These are phyloP conservation scores for Bibio marci DNA, from an alignment of 2,888 invertebrate genomes.

Conservation along the genomic window DNA sequence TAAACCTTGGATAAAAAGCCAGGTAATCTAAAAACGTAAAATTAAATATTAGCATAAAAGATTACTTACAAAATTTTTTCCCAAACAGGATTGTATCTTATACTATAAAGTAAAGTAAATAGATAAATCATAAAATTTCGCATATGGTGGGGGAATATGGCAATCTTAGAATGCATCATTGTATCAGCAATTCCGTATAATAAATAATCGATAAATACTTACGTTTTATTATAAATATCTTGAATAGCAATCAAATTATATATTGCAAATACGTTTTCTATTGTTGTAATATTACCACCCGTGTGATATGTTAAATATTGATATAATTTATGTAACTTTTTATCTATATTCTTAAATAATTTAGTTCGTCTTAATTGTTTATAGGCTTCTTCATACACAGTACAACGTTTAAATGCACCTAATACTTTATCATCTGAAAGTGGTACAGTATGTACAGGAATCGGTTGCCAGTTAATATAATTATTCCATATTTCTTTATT, in stretches of 20 bases:
- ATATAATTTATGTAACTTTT: conserved; percentile 43
- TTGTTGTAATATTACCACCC: conserved; percentile 37
- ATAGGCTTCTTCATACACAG: conserved; percentile 41
- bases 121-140: no score
- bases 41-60: no score
- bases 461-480: conserved; percentile 53
- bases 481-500: conserved; percentile 41
- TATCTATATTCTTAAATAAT: conserved; percentile 36
- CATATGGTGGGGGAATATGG: no score
- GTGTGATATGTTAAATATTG: conserved; percentile 43
- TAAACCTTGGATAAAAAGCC: no score
- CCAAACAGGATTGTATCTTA: no score
- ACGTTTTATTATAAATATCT: conserved; percentile 37
- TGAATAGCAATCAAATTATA: conserved; percentile 55
- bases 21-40: no score
- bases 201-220: no score
- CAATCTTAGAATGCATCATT: no score
- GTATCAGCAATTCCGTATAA: no score
- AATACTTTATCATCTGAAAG: conserved; percentile 45
- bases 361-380: conserved; percentile 32
- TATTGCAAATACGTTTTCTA: conserved; percentile 38
- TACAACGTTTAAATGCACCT: conserved; percentile 44
- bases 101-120: no score
- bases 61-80: no score
- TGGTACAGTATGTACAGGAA: conserved; percentile 55